phyloP scores from a whole-genome alignment of 2,888 invertebrate species.

The Rotaria socialis region DNA sequence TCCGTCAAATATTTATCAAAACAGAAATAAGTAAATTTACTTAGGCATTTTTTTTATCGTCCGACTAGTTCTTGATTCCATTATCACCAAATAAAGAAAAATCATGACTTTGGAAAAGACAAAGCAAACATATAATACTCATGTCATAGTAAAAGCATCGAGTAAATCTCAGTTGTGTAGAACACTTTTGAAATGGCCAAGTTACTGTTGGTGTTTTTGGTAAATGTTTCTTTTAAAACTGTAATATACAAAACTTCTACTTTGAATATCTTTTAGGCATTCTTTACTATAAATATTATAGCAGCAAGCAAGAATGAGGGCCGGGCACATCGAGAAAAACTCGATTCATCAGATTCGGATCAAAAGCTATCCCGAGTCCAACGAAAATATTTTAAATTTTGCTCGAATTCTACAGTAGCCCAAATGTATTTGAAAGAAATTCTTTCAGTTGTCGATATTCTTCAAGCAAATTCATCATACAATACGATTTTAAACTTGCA shows the following conservation, averaged over 20 bases:
- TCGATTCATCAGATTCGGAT: too few species aligned
- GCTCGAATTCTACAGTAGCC: not conserved
- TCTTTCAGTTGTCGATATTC: not conserved
- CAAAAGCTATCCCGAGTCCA: too few species aligned
- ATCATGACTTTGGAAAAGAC: too few species aligned
- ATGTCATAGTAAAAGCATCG: too few species aligned
- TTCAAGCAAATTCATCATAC: not conserved
- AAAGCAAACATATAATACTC: too few species aligned
- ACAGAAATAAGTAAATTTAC: too few species aligned
- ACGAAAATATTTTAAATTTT: not conserved
- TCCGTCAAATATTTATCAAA: too few species aligned
- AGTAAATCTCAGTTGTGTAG: too few species aligned
- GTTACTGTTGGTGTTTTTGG: not conserved
- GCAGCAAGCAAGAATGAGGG: not conserved
- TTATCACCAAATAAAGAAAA: too few species aligned
- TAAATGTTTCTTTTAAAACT: not conserved
- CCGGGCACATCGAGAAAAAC: not conserved
- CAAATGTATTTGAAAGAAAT: not conserved
- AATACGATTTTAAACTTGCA: not conserved
- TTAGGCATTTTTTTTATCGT: too few species aligned
- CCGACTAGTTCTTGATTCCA: too few species aligned
- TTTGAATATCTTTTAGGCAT: not conserved
- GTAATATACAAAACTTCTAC: not conserved
- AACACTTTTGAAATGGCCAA: not conserved
- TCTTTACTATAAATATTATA: not conserved